phyloP scores from a whole-genome alignment of 2,888 invertebrate species.

The Ptilodon capucinus region DNA sequence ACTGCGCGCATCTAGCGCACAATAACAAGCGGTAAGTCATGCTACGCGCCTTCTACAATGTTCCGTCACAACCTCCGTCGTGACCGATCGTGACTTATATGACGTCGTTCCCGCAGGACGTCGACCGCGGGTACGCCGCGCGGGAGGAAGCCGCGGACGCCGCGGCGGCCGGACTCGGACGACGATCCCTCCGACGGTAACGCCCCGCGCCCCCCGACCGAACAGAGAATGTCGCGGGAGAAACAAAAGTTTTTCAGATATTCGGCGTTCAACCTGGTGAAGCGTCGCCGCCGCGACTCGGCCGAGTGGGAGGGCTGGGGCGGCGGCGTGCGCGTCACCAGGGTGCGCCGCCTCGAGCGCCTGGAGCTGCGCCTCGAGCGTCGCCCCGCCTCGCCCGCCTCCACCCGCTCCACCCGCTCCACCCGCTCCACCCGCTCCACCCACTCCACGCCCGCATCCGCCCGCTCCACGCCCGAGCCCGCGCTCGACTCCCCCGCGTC shows the following conservation, averaged over 20 bases:
- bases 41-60: not conserved
- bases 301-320: constrained; percentile 71
- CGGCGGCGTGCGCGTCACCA: constrained; percentile 67
- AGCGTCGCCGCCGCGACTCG: constrained; percentile 64
- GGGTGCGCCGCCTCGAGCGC: constrained; percentile 64
- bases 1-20: constrained; percentile 24
- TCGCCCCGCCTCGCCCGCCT: constrained; percentile 24
- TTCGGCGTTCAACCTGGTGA: constrained; percentile 89
- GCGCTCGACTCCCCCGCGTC: constrained; percentile 14
- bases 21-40: constrained; percentile 16
- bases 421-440: constrained; percentile 34
- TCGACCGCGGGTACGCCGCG: constrained; percentile 43
- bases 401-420: constrained; percentile 12
- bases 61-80: not conserved
- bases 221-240: constrained; percentile 91
- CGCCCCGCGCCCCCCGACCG: constrained; percentile 79
- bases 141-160: constrained; percentile 45
- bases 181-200: constrained; percentile 80
- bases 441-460: constrained; percentile 11
- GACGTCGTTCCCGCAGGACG: constrained; percentile 17
- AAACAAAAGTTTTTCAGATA: constrained; percentile 93
- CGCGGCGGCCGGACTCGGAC: constrained; percentile 59
- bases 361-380: constrained; percentile 61
- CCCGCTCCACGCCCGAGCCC: constrained; percentile 22
- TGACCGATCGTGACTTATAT: not conserved